These are phyloP conservation scores for Notarius lentiginosus DNA, from an alignment of 2,113 vertebrate genomes.

Conservation along the genomic window DNA sequence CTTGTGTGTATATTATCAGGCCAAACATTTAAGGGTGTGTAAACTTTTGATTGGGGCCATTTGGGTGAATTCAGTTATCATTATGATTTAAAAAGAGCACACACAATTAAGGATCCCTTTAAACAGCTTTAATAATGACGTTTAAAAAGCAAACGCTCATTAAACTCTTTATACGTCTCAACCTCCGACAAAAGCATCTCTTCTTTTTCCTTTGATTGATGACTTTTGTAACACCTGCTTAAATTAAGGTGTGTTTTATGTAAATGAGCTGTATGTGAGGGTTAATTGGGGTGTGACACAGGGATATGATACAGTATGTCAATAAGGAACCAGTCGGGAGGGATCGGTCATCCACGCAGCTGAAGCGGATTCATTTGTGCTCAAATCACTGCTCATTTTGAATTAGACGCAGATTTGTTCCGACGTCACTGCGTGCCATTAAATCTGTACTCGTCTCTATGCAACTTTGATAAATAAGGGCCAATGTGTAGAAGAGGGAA, in stretches of 20 bases:
- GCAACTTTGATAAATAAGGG: background rate
- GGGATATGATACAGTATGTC: background rate
- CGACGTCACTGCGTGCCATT: background rate
- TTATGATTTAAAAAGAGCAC: too few species aligned
- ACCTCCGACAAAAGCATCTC: background rate
- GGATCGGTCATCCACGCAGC: background rate
- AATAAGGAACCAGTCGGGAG: background rate
- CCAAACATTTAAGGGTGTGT: too few species aligned
- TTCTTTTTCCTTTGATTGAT: background rate
- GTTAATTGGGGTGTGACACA: background rate
- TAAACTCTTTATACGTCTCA: background rate
- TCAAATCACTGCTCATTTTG: background rate
- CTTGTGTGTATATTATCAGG: too few species aligned
- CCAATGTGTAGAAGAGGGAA: background rate
- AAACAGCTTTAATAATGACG: background rate
- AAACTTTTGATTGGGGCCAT: too few species aligned
- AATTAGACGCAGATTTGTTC: background rate
- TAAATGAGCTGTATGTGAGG: background rate
- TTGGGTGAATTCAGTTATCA: too few species aligned
- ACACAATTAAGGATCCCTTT: background rate
- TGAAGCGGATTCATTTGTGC: background rate
- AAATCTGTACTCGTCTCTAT: background rate
- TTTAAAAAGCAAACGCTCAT: background rate
- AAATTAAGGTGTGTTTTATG: background rate
- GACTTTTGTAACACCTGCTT: background rate